Conservation (phyloP, 2,113 vertebrate genomes). For the Silurus glanis region DNA sequence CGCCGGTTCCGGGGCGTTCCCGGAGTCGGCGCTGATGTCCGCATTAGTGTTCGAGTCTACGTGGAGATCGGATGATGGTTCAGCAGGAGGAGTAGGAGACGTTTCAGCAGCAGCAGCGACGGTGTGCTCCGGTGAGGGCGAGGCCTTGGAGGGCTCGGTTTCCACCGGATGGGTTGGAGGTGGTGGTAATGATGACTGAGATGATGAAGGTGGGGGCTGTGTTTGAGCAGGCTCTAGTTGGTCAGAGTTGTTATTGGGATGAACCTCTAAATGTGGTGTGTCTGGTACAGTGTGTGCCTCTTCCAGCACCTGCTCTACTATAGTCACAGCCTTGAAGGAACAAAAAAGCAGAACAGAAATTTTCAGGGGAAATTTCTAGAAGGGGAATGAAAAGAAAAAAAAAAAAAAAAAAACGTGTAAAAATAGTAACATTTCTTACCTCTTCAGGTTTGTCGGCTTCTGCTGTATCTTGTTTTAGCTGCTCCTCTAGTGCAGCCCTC, state of each 20-base stretch:
- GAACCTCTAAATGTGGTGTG: conserved; percentile 48
- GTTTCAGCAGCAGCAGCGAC: conserved; percentile 40
- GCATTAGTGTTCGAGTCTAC: conserved; percentile 39
- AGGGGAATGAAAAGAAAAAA: not conserved
- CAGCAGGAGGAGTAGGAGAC: conserved; percentile 54
- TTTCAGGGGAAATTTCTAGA: too few relatives aligned
- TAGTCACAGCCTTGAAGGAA: conserved; percentile 68
- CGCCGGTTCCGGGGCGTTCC: conserved; percentile 68
- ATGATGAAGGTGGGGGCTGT: conserved; percentile 38
- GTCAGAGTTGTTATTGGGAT: conserved; percentile 53
- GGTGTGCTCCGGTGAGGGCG: conserved; percentile 64
- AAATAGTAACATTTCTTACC: conserved; percentile 50
- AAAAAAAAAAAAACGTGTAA: not conserved
- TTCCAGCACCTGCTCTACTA: conserved; percentile 64
- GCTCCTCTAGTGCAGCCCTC: conserved; percentile 65
- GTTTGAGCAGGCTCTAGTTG: conserved; percentile 44
- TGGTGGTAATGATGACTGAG: conserved; percentile 43
- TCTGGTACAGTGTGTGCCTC: conserved; percentile 59
- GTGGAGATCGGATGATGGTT: conserved; percentile 34
- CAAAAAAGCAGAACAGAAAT: not conserved
- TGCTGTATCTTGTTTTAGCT: conserved; percentile 61
- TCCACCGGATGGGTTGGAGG: conserved; percentile 57
- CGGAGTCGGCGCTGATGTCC: conserved; percentile 30
- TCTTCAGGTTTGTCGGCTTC: conserved; percentile 66
- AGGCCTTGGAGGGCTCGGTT: conserved; percentile 47